These are phyloP conservation scores for Zosterops lateralis DNA, from an alignment of 2,113 vertebrate species.

Conservation along the genomic window DNA sequence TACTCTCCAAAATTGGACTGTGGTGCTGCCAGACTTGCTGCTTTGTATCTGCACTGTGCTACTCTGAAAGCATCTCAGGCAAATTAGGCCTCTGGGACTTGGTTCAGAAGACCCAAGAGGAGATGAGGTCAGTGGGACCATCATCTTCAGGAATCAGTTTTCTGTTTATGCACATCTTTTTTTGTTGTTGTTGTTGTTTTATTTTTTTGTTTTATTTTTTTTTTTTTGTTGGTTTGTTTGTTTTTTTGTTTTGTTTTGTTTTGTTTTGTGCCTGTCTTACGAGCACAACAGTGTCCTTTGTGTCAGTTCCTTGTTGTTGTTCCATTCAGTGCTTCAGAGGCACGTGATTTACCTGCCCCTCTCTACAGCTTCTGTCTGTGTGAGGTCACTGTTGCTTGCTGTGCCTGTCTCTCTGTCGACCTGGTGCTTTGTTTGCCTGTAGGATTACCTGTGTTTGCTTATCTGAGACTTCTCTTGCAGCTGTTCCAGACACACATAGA, in stretches of 20 bases:
- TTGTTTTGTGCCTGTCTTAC: background rate
- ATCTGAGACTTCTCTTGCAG: constrained; percentile 65
- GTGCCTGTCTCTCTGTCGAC: background rate
- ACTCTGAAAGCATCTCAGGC: background rate
- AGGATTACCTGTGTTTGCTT: background rate
- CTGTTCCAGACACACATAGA: constrained; percentile 78
- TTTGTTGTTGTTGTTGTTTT: no score
- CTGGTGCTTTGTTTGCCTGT: background rate
- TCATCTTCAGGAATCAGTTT: background rate
- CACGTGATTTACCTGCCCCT: background rate
- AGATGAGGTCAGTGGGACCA: background rate
- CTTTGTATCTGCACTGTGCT: background rate
- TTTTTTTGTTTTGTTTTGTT: background rate
- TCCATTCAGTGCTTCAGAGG: background rate
- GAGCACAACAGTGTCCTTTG: background rate
- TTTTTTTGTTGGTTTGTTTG: background rate
- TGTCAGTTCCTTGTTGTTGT: background rate
- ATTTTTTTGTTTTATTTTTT: background rate
- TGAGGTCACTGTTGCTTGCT: background rate
- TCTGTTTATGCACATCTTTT: background rate
- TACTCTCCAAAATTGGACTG: background rate
- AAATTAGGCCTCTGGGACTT: background rate
- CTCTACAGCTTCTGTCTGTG: background rate
- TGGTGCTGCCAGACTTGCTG: background rate
- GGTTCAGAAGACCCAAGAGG: background rate